These are phyloP conservation scores for Sardina pilchardus DNA, from an alignment of 2,113 vertebrate species.

Conservation along the genomic window DNA sequence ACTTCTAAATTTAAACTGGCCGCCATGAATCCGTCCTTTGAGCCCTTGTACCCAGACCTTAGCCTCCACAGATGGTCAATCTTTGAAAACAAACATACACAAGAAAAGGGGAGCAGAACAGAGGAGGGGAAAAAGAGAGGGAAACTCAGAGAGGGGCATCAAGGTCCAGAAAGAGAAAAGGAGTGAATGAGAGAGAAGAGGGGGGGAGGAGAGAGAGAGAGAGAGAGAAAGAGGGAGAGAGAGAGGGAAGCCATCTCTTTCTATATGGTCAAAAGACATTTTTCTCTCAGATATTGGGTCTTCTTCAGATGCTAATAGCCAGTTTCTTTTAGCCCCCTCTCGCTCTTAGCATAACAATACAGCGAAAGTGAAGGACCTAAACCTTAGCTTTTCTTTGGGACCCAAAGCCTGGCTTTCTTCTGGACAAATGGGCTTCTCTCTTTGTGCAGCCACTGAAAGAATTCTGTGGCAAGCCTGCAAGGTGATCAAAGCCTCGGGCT, in stretches of 20 bases:
- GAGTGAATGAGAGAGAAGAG: constrained; percentile 62
- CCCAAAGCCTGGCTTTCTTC: constrained; percentile 75
- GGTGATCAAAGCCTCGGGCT: constrained; percentile 73
- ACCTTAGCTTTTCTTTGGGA: constrained; percentile 75
- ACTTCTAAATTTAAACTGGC: constrained; percentile 38
- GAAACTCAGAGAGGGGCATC: constrained; percentile 56
- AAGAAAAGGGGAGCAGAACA: constrained; percentile 23
- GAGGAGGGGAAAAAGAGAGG: constrained; percentile 59
- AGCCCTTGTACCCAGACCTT: constrained; percentile 32
- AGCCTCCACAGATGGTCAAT: constrained; percentile 46
- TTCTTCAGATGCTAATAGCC: constrained; percentile 82
- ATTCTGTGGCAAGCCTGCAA: constrained; percentile 67
- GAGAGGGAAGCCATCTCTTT: constrained; percentile 75
- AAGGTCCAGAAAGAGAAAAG: constrained; percentile 64
- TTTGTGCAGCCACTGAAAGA: constrained; percentile 74
- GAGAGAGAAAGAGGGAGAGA: constrained; percentile 72
- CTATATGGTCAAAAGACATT: constrained; percentile 73
- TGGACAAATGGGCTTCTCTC: constrained; percentile 71
- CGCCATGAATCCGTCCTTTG: constrained; percentile 9
- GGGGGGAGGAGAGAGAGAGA: constrained; percentile 54
- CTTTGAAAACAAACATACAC: constrained; percentile 49
- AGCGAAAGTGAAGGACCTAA: constrained; percentile 79
- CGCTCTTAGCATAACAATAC: constrained; percentile 80
- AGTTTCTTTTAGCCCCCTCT: constrained; percentile 70
- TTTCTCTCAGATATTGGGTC: constrained; percentile 79